Conservation (phyloP, 1,140 invertebrate genomes). For the Drosophila orosa region DNA sequence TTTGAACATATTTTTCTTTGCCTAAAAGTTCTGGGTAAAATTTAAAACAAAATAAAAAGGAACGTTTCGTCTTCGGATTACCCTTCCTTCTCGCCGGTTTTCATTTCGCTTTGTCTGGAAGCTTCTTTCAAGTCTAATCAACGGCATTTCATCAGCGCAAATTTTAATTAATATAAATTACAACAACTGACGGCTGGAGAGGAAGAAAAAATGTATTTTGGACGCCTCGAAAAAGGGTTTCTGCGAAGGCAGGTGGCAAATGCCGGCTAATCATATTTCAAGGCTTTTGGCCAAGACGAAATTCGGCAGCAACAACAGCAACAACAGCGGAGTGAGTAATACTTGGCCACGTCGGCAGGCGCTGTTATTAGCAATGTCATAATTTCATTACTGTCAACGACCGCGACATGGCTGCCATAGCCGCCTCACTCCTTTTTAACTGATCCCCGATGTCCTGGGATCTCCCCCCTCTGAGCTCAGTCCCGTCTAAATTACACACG, state of each 20-base stretch:
- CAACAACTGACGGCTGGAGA: conserved; percentile 54
- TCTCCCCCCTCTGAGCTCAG: background rate
- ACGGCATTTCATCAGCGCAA: conserved; percentile 76
- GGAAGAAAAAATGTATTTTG: conserved; percentile 44
- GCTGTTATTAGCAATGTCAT: conserved; percentile 80
- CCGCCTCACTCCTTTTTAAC: conserved; percentile 26
- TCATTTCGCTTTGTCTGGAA: conserved; percentile 27
- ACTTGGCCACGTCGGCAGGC: conserved; percentile 54
- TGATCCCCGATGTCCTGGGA: conserved; percentile 5
- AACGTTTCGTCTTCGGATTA: conserved; percentile 2
- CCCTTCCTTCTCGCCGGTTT: conserved; percentile 8
- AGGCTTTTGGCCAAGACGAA: conserved; percentile 41
- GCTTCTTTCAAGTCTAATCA: conserved; percentile 75
- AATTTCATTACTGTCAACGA: conserved; percentile 83
- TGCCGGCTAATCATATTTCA: conserved; percentile 77
- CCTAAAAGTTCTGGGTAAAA: background rate
- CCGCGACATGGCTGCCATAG: conserved; percentile 38
- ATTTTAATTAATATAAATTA: conserved; percentile 82
- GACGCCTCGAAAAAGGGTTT: conserved; percentile 63
- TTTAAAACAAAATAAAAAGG: background rate
- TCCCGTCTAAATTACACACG: conserved; percentile 78
- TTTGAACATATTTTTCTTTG: background rate
- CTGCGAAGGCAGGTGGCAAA: conserved; percentile 54
- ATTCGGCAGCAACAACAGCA: conserved; percentile 5
- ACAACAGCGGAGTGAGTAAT: conserved; percentile 38